Conservation (phyloP, 2,113 vertebrate genomes). For the Cygnus buccinator region DNA sequence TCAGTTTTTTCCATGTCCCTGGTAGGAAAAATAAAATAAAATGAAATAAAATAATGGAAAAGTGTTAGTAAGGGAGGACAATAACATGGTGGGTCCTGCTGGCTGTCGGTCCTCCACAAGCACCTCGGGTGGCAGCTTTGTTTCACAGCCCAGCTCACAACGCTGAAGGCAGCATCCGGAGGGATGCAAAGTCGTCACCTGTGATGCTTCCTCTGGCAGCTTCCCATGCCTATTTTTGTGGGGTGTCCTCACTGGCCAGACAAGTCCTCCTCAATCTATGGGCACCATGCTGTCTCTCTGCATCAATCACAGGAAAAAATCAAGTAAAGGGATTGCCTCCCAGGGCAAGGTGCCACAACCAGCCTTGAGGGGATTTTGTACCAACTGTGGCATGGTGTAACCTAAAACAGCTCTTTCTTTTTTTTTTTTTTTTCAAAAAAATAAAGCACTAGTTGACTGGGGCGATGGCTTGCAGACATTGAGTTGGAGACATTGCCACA, state of each 20-base stretch:
- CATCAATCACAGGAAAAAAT: neutral
- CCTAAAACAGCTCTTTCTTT: neutral
- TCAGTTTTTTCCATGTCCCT: neutral
- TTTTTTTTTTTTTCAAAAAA: fast-evolving
- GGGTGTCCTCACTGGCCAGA: fast-evolving
- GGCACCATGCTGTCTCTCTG: neutral
- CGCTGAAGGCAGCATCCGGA: neutral
- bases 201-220: neutral
- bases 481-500: neutral
- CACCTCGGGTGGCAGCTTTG: neutral
- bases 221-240: fast-evolving
- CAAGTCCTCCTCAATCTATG: neutral
- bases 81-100: neutral
- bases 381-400: neutral
- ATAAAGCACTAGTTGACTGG: neutral
- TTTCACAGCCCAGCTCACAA: neutral
- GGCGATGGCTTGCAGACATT: fast-evolving
- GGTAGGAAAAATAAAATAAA: neutral
- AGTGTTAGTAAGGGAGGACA: neutral
- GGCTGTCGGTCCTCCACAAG: neutral
- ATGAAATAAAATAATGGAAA: neutral
- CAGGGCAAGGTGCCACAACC: too few species aligned
- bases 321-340: too few species aligned
- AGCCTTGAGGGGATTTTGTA: neutral
- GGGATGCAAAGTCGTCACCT: neutral